Evolutionary conservation across 2,113 vertebrate genomes (phyloP).

Genomic region (Caranx melampygus): DNA sequence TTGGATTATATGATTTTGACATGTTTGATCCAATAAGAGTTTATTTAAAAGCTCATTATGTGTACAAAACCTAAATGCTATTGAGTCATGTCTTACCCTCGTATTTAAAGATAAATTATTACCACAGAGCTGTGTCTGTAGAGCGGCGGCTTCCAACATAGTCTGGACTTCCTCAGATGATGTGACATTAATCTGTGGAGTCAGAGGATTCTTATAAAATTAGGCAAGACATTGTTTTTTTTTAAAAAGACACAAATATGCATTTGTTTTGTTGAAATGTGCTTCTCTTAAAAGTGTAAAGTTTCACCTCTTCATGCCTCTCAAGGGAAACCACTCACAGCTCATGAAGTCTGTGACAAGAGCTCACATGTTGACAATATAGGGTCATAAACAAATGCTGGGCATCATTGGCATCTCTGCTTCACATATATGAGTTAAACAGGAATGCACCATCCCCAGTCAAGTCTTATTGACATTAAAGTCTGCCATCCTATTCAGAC

Average conservation of each 20-base stretch:
- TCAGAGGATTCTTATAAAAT: no score
- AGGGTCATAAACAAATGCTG: not conserved
- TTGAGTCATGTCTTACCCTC: not conserved
- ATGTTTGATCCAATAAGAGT: no score
- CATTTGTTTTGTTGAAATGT: not conserved
- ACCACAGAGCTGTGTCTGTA: not conserved
- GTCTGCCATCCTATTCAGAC: not conserved
- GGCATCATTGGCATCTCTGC: not conserved
- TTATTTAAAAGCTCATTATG: not conserved
- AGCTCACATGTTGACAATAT: not conserved
- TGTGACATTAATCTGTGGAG: not conserved
- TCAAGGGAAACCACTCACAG: not conserved
- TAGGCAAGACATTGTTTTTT: no score
- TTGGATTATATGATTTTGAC: not conserved
- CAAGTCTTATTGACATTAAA: not conserved
- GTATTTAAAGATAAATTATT: not conserved
- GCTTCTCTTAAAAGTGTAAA: not conserved
- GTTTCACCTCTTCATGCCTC: not conserved
- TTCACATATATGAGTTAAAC: not conserved
- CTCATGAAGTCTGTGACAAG: not conserved
- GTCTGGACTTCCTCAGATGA: not conserved
- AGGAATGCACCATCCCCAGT: not conserved
- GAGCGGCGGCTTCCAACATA: not conserved
- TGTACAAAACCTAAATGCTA: not conserved
- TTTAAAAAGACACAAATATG: no score